phyloP scores from a whole-genome alignment of 2,888 invertebrate species.

The Thereva nobilitata region DNA sequence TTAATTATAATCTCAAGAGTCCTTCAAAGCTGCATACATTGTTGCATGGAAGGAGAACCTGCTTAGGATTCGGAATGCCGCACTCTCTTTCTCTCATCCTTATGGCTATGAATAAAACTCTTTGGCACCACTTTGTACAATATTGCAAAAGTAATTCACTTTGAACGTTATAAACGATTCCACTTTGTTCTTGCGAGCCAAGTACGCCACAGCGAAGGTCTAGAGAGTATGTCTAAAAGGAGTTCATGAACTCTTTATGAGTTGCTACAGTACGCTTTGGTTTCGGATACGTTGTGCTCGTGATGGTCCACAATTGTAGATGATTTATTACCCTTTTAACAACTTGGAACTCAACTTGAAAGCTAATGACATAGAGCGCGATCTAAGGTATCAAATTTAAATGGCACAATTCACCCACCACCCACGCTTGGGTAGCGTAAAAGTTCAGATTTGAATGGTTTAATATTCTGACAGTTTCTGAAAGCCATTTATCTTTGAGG shows the following conservation, averaged over 20 bases:
- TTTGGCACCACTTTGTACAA: slow-evolving; percentile 24
- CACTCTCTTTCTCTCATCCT: background rate
- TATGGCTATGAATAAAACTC: background rate
- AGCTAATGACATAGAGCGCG: too few relatives aligned
- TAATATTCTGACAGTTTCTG: too few relatives aligned
- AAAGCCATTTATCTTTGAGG: too few relatives aligned
- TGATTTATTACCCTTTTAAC: slow-evolving; percentile 18
- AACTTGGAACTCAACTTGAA: background rate
- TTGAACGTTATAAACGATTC: slow-evolving; percentile 40
- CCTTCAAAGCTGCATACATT: slow-evolving; percentile 16
- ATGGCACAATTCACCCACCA: too few relatives aligned
- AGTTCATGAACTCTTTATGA: slow-evolving; percentile 39
- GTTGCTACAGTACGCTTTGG: background rate
- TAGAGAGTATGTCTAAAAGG: slow-evolving; percentile 11
- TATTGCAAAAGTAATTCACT: slow-evolving; percentile 40
- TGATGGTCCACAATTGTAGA: slow-evolving; percentile 11
- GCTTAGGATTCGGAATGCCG: background rate
- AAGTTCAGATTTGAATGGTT: too few relatives aligned
- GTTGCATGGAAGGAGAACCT: background rate
- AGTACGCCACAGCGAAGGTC: background rate
- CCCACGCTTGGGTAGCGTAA: too few relatives aligned
- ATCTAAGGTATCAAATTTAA: too few relatives aligned
- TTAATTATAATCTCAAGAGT: slow-evolving; percentile 35
- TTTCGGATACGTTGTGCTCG: background rate
- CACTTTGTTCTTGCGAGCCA: slow-evolving; percentile 35